phyloP scores from a whole-genome alignment of 2,113 vertebrate species.

The Euleptes europaea region DNA sequence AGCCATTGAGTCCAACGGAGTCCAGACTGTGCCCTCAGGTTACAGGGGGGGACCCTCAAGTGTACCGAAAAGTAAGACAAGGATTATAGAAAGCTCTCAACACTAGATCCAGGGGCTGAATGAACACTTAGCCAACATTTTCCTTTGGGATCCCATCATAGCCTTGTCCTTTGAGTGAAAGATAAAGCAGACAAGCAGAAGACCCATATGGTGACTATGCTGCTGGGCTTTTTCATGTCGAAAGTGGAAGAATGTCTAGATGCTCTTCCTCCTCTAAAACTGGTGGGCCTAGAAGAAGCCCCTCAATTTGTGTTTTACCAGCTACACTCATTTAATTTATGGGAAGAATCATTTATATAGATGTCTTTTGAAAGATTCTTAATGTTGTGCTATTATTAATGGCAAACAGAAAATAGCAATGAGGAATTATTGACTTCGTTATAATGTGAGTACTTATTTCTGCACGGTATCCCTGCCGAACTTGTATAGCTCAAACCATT shows the following conservation, averaged over 20 bases:
- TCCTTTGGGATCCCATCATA: not conserved
- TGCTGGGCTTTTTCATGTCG: not conserved
- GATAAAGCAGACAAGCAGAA: not conserved
- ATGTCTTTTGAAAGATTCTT: not conserved
- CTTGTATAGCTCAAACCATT: not conserved
- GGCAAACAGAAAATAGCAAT: not conserved
- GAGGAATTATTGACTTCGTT: not conserved
- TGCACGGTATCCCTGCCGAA: not conserved
- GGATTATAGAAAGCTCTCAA: too few species aligned
- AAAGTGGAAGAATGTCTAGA: not conserved
- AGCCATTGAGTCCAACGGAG: not conserved
- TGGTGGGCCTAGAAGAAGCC: not conserved
- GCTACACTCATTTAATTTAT: not conserved
- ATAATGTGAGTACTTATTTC: not conserved
- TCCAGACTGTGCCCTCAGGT: not conserved
- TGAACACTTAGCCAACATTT: not conserved
- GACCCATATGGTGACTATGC: too few species aligned
- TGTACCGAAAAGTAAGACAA: not conserved
- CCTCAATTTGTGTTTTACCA: not conserved
- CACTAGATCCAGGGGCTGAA: not conserved
- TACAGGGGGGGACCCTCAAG: not conserved
- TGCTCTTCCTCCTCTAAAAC: not conserved
- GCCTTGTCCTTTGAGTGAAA: not conserved
- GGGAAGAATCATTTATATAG: not conserved
- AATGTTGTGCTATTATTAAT: not conserved